Evolutionary conservation across 2,797 vertebrate genomes (phyloP).

Genomic region (Coccyzus lansbergi): DNA sequence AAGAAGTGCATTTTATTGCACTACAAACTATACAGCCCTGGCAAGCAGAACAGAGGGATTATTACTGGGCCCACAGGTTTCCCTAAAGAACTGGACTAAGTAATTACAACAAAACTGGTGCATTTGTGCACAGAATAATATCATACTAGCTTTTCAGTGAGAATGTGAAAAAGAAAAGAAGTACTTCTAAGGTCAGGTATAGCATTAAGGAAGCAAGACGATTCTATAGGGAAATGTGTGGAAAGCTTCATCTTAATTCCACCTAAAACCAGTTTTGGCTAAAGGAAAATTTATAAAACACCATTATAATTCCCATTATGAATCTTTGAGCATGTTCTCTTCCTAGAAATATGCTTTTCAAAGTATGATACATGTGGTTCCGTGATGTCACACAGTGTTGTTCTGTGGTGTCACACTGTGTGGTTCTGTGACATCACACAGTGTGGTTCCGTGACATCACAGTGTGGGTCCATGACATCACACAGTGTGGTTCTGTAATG

Average conservation of each 20-base stretch:
- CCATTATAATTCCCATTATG: background rate
- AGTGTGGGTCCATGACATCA: too few species aligned
- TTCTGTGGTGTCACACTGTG: too few species aligned
- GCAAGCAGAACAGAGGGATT: background rate
- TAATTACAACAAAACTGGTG: background rate
- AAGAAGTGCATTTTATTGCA: background rate
- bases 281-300: background rate
- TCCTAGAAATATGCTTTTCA: background rate
- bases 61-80: background rate
- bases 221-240: background rate
- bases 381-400: too few species aligned
- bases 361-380: background rate
- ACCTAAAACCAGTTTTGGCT: background rate
- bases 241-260: slow-evolving; percentile 11
- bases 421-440: too few species aligned
- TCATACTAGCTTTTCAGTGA: background rate
- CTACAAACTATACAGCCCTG: background rate
- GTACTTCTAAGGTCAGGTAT: background rate
- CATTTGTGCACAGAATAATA: background rate
- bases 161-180: background rate
- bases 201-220: background rate
- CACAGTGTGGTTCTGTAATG: too few species aligned
- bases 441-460: too few species aligned
- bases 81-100: background rate
- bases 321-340: background rate